A percentile compares a stretch with the other conserved stretches of the same genome.
Evolutionary conservation across 2,113 vertebrate genomes (phyloP).

Genomic region (Poeciliopsis turrubarensis): DNA sequence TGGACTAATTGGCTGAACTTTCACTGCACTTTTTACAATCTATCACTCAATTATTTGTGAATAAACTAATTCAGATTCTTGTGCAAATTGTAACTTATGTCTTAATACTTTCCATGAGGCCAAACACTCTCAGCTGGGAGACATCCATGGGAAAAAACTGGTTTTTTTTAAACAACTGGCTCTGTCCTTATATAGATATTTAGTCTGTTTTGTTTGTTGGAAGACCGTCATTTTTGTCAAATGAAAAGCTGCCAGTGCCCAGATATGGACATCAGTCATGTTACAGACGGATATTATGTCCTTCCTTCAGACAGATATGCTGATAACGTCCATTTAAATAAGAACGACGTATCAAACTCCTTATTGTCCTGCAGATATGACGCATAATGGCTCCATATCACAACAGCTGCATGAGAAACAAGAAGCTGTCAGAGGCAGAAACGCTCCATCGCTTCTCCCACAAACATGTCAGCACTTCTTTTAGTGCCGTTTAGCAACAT

Average conservation of each 20-base stretch:
- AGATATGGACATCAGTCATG: conserved; percentile 43
- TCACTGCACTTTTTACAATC: too few species aligned
- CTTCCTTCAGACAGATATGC: neutral
- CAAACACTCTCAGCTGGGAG: conserved; percentile 17
- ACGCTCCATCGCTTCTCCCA: neutral
- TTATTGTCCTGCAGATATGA: conserved; percentile 5
- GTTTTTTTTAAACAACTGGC: neutral
- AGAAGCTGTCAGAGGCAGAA: conserved; percentile 6
- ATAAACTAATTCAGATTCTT: neutral
- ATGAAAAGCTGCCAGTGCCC: neutral
- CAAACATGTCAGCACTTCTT: neutral
- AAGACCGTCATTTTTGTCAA: conserved; percentile 17
- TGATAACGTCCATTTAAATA: conserved; percentile 18
- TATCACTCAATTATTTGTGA: neutral
- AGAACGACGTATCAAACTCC: neutral
- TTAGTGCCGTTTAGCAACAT: neutral
- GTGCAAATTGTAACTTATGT: neutral
- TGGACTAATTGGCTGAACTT: too few species aligned
- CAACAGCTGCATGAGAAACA: neutral
- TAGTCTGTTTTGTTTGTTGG: conserved; percentile 2
- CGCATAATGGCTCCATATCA: neutral
- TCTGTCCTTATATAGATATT: conserved; percentile 35
- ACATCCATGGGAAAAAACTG: conserved; percentile 30
- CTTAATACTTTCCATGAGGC: neutral
- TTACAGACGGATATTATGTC: conserved; percentile 22